A percentile compares a stretch with the other conserved stretches of the same genome.
Evolutionary conservation across 2,888 invertebrate genomes (phyloP).

Genomic region (Dendrolimus houi): DNA sequence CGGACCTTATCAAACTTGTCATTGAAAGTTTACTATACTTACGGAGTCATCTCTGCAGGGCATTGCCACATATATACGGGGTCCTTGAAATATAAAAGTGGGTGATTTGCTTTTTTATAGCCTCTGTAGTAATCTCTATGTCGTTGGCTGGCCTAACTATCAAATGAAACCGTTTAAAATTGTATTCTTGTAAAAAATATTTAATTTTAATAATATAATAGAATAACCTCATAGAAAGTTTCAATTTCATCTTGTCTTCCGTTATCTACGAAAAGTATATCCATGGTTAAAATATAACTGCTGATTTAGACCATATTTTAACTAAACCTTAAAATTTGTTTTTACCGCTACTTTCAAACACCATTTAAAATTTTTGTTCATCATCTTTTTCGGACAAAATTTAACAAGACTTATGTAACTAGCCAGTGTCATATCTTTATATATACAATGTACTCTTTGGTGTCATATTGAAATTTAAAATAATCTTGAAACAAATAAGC

Average conservation of each 20-base stretch:
- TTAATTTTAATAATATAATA: neutral
- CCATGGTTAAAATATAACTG: slow-evolving; percentile 18
- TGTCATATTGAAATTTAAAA: too few species aligned
- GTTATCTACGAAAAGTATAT: slow-evolving; percentile 55
- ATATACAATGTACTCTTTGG: too few species aligned
- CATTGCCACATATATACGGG: slow-evolving; percentile 71
- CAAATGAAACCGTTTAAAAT: neutral
- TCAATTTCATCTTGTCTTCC: slow-evolving; percentile 59
- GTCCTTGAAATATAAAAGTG: slow-evolving; percentile 73
- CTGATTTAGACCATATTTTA: too few species aligned
- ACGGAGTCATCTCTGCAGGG: slow-evolving; percentile 73
- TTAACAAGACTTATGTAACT: too few species aligned
- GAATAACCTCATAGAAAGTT: slow-evolving; percentile 57
- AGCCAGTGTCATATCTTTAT: too few species aligned
- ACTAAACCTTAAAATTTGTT: too few species aligned
- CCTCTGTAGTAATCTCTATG: slow-evolving; percentile 80
- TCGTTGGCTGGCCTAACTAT: slow-evolving; percentile 68
- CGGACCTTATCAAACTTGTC: neutral
- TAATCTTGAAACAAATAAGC: too few species aligned
- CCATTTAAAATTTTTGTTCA: too few species aligned
- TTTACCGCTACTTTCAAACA: too few species aligned
- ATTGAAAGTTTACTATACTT: slow-evolving; percentile 20
- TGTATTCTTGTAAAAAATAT: neutral
- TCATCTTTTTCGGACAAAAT: too few species aligned
- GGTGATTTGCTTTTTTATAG: slow-evolving; percentile 73